Evolutionary conservation across 1,140 invertebrate species (phyloP).

Genomic region (Myzus persicae): DNA sequence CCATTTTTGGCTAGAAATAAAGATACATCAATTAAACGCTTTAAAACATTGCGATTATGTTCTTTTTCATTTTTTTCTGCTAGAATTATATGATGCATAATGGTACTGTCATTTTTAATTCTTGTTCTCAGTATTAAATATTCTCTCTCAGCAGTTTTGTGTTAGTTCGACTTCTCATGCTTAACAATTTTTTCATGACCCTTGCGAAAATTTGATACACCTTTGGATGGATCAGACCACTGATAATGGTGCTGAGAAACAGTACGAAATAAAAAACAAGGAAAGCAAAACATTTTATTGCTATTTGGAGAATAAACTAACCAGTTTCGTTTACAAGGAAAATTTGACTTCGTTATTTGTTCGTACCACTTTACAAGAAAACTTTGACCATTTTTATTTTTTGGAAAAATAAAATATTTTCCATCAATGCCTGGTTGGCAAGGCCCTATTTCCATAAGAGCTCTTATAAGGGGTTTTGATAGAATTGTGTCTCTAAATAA

Average conservation of each 20-base stretch:
- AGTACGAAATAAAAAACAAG: slow-evolving; percentile 24
- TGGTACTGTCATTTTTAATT: not conserved
- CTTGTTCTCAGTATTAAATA: slow-evolving; percentile 19
- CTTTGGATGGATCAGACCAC: slow-evolving; percentile 14
- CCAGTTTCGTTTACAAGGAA: slow-evolving; percentile 28
- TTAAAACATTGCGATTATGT: not conserved
- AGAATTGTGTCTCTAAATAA: not conserved
- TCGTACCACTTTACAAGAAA: not conserved
- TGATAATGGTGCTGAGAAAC: slow-evolving; percentile 21
- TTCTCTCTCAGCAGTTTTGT: slow-evolving; percentile 4
- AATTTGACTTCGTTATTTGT: not conserved
- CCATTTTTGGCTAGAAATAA: slow-evolving; percentile 9
- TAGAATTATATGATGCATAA: not conserved
- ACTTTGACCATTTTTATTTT: slow-evolving; percentile 5
- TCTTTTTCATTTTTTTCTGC: not conserved
- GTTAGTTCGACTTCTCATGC: not conserved
- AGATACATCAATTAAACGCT: not conserved
- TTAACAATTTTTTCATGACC: slow-evolving; percentile 30
- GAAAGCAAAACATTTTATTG: slow-evolving; percentile 12
- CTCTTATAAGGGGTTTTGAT: not conserved
- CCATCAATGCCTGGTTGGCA: not conserved
- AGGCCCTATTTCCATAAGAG: slow-evolving; percentile 3
- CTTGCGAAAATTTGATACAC: slow-evolving; percentile 8
- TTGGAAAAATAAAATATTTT: slow-evolving; percentile 10
- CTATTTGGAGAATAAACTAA: slow-evolving; percentile 20